These are phyloP conservation scores for Harpegnathos saltator DNA, from an alignment of 1,140 invertebrate species.

Conservation along the genomic window DNA sequence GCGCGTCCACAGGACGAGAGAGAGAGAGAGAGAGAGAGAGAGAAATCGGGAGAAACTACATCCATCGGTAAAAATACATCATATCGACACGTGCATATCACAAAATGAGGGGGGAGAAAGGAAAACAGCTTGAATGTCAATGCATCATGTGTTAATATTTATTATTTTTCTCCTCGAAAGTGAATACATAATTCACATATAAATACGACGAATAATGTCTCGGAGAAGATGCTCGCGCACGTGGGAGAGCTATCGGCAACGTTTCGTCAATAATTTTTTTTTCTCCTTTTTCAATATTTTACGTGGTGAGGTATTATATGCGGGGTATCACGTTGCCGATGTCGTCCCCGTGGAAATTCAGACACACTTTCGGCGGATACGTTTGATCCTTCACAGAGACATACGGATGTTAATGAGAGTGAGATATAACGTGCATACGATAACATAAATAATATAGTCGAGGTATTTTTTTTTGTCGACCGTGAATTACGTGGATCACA, in stretches of 20 bases:
- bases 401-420: not conserved
- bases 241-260: constrained; percentile 27
- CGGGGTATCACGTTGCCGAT: constrained; percentile 40
- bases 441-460: not conserved
- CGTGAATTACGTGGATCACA: constrained; percentile 5
- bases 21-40: too few species aligned
- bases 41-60: too few species aligned
- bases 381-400: not conserved
- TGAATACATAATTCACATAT: constrained; percentile 15
- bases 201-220: constrained; percentile 11
- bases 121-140: constrained; percentile 3
- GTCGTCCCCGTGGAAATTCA: constrained; percentile 11
- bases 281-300: constrained; percentile 26
- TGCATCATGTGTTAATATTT: constrained; percentile 30
- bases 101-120: not conserved
- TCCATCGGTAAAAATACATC: too few species aligned
- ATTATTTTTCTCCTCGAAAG: not conserved
- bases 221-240: not conserved
- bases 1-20: too few species aligned
- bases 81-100: not conserved
- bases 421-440: not conserved
- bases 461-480: not conserved
- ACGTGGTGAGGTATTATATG: not conserved
- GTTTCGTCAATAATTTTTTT: constrained; percentile 40
- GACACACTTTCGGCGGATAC: not conserved